Evolutionary conservation across 1,140 invertebrate species (phyloP), one percentile per base, ranked within the genome.

Genomic region (Bombus affinis): DNA sequence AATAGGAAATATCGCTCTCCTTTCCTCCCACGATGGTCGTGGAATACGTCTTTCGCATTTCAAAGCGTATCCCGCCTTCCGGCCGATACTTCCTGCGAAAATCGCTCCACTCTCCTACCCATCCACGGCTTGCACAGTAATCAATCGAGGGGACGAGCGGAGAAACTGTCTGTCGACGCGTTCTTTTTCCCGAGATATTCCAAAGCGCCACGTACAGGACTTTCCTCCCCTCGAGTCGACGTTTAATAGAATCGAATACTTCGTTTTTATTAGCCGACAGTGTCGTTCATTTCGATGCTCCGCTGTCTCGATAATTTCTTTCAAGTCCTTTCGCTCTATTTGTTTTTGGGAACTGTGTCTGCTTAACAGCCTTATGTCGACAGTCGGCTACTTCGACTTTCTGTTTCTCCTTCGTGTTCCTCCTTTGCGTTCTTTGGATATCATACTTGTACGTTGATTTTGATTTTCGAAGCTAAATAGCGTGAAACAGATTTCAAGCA

Each of bases 11-110:
- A 13, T 15, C 3, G 6, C 10, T 74, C 73, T 74, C 32, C 22
- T 53, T 44, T 84, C 82, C 87, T 87, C 66, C 72, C 37, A 5
- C 65, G 65, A 81, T 78, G 85, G 76, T 78, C 83, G 78, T 91
- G 86, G 73, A 83, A 85, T 83, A 85, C 90, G 88, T 90, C 88
- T 91, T 91, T 71, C 86, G 90, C 88, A 39, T 89, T 89, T 89
- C 75, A 89, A 86, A 89, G 84, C 88, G 42, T 37, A 59, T 81
- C 62, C 75, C 81, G 44, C 42, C 83, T 81, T 76, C 68, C 86
- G 59, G 65, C 32, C 53, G 86, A 81, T 87, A 87, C 76, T 88
- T 84, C 87, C 86, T 74, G 77, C 81, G 87, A 83, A 73, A 88
- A 87, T 88, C 87, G 81, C 87, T 79, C 47, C 35, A 35, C 53